Evolutionary conservation across 1,140 invertebrate genomes (phyloP).

Genomic region (Helicoverpa zea): DNA sequence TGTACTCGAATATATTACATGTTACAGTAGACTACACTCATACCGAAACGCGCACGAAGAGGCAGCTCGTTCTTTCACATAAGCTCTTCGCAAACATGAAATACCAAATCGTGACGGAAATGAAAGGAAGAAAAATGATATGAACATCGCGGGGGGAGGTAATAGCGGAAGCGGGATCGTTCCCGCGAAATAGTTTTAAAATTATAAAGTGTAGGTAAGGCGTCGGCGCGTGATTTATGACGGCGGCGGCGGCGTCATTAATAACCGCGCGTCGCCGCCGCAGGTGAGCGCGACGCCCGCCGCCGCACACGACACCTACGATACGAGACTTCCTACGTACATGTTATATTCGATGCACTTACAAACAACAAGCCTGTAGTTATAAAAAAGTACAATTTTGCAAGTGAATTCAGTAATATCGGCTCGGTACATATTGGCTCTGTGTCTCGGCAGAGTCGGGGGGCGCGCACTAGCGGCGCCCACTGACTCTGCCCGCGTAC

Average conservation of each 20-base stretch:
- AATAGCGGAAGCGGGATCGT: constrained; percentile 21
- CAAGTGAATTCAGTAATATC: no score
- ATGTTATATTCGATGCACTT: no score
- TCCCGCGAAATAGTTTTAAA: constrained; percentile 46
- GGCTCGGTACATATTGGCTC: no score
- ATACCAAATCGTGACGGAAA: constrained; percentile 1
- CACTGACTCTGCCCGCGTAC: no score
- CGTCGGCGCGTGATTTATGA: constrained; percentile 49
- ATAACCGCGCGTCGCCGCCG: constrained; percentile 21
- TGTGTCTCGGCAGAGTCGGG: no score
- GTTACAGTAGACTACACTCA: no score
- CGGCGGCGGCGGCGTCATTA: constrained; percentile 16
- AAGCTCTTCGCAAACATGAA: not conserved
- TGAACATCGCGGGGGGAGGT: not conserved
- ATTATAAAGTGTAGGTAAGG: constrained; percentile 48
- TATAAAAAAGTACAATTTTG: no score
- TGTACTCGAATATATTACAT: not conserved
- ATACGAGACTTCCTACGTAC: not conserved
- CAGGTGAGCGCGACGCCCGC: constrained; percentile 15
- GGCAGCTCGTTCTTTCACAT: not conserved
- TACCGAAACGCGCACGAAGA: not conserved
- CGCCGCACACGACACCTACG: no score
- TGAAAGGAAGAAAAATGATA: constrained; percentile 21
- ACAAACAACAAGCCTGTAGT: no score
- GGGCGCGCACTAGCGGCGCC: no score